These are phyloP conservation scores for Thunnus albacares DNA, from an alignment of 2,797 vertebrate species.

Conservation along the genomic window DNA sequence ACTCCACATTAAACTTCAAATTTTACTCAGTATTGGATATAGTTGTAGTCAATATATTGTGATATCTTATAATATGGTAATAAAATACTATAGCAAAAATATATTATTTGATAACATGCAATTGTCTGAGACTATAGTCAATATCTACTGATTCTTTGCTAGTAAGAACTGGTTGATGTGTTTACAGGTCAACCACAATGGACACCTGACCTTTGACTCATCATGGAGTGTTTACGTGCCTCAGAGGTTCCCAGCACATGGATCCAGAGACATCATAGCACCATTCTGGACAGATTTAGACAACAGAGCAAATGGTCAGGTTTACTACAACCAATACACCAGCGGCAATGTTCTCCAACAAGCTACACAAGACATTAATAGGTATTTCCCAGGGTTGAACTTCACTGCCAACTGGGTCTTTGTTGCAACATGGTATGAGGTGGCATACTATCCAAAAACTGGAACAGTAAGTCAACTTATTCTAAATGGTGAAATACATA, in stretches of 20 bases:
- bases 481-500: not conserved
- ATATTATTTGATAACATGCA: not conserved
- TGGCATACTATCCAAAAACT: conserved; percentile 71
- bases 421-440: conserved; percentile 84
- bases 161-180: not conserved
- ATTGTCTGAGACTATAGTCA: not conserved
- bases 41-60: not conserved
- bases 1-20: not conserved
- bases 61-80: not conserved
- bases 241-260: conserved; percentile 49
- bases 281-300: conserved; percentile 81
- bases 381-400: conserved; percentile 64
- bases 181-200: conserved; percentile 80
- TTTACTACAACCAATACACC: conserved; percentile 77
- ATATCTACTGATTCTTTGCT: not conserved
- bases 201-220: conserved; percentile 72
- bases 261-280: conserved; percentile 70
- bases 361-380: conserved; percentile 78
- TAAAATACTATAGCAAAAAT: not conserved
- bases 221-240: conserved; percentile 20
- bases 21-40: not conserved
- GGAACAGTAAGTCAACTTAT: conserved; percentile 73
- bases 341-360: conserved; percentile 27
- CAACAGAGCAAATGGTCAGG: conserved; percentile 20
- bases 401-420: conserved; percentile 81